Evolutionary conservation across 2,113 vertebrate genomes (phyloP), one percentile per base, ranked within the genome.

Genomic region (Misgurnus anguillicaudatus): DNA sequence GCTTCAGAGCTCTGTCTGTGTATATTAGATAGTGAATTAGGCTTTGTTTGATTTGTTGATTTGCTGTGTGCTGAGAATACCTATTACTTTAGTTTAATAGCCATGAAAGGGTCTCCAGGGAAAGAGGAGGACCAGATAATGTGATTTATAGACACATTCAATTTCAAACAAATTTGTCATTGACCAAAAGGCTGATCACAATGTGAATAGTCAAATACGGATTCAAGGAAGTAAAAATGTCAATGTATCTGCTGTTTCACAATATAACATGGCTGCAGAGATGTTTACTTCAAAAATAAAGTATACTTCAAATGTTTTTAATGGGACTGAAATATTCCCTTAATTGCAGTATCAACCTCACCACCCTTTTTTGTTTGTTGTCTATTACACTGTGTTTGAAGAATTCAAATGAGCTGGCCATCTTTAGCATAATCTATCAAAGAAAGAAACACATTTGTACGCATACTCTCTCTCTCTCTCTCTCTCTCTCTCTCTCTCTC

Each of bases 321-420:
- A 51, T 13, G 14, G 17, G n/a, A 3, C n/a, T 9, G 53, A n/a
- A 51, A 51, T 51, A 13, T 51, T 16, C 11, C 13, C 48, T 5
- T 51, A 51, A 51, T 51, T 51, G 4, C 16, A 51, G 3, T 14
- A 51, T 51, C 48, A 51, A 3, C 41, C 41, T 42, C 41, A 9
- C 41, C 14, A 51, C 13, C 48, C 13, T 48, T 48, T 13, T 48
- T 48, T 48, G 11, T 10, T 48, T 55, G 16, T 42, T 60, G 41
- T 80, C n/a, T 21, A 66, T 60, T 60, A 31, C 4, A 41, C 36
- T 41, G 13, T 64, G 47, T 73, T 55, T 64, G 48, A 72, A 38
- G 70, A 80, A 75, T 80, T n/a, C 48, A 16, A 80, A 80, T 80
- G 62, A 47, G 51, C 3, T 39, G 71, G 8, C 51, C 36, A 55